Percentiles rank a stretch among this genome's conserved stretches.
Conservation (phyloP, 2,113 vertebrate species). For the Caranx ignobilis region DNA sequence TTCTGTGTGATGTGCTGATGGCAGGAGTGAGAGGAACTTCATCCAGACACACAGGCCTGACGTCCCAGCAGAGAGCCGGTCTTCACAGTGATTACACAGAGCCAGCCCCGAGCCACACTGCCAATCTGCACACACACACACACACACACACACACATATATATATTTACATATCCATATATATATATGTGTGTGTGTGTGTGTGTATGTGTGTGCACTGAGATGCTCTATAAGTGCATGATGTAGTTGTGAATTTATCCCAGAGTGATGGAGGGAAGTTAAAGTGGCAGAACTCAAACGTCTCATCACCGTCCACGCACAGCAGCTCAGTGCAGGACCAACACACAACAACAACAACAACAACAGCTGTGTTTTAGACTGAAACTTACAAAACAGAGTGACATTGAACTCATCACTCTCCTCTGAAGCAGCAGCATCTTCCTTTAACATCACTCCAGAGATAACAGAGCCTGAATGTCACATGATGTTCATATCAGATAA, state of each 20-base stretch:
- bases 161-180: background rate
- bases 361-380: too few relatives aligned
- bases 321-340: too few relatives aligned
- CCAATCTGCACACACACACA: background rate
- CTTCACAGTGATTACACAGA: slow-evolving; percentile 26
- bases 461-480: too few relatives aligned
- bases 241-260: slow-evolving; percentile 20
- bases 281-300: too few relatives aligned
- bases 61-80: slow-evolving; percentile 24
- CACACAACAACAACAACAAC: too few relatives aligned
- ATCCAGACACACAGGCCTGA: slow-evolving; percentile 52
- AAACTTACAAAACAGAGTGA: too few relatives aligned
- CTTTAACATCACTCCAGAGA: too few relatives aligned
- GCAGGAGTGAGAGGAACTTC: slow-evolving; percentile 58
- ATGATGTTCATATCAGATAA: too few relatives aligned
- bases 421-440: too few relatives aligned
- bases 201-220: background rate
- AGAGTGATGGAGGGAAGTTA: background rate
- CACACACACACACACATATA: background rate
- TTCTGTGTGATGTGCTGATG: slow-evolving; percentile 80
- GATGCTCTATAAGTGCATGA: slow-evolving; percentile 12
- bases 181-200: background rate
- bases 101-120: background rate
- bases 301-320: too few relatives aligned
- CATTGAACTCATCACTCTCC: too few relatives aligned